phyloP scores from a whole-genome alignment of 2,113 vertebrate species.

The Limanda limanda region DNA sequence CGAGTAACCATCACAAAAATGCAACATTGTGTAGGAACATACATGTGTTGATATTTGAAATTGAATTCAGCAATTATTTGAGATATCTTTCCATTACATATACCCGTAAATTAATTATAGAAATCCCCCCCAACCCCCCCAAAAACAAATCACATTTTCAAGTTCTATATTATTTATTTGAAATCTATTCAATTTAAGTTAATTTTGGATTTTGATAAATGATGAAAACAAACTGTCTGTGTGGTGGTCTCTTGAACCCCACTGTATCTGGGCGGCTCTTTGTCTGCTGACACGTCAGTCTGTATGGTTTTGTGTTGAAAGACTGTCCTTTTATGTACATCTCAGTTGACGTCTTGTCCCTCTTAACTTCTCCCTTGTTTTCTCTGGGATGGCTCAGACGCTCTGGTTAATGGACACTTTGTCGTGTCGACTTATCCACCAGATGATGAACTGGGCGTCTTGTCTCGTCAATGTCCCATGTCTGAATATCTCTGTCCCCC shows the following conservation, averaged over 20 bases:
- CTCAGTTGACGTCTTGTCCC: constrained; percentile 11
- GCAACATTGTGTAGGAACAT: too few species aligned
- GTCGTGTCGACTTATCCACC: constrained; percentile 43
- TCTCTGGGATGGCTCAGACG: constrained; percentile 22
- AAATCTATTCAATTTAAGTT: neutral
- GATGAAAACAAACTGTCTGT: constrained; percentile 60
- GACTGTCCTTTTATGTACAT: neutral
- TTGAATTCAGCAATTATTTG: too few species aligned
- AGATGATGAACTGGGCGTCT: constrained; percentile 21
- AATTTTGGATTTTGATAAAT: constrained; percentile 59
- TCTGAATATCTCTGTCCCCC: neutral
- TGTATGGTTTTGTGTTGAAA: constrained; percentile 36
- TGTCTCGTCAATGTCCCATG: constrained; percentile 36
- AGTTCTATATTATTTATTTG: neutral
- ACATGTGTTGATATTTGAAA: too few species aligned
- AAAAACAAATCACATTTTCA: too few species aligned
- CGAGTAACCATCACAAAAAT: neutral
- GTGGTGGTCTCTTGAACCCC: constrained; percentile 61
- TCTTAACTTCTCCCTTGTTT: constrained; percentile 9
- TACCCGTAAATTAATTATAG: too few species aligned
- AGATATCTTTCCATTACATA: too few species aligned
- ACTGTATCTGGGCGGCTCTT: constrained; percentile 36
- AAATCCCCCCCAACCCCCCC: too few species aligned
- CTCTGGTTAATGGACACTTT: constrained; percentile 26
- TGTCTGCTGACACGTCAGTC: constrained; percentile 4